Percentiles rank a stretch among this genome's conserved stretches.
These are phyloP conservation scores for Apus apus DNA, from an alignment of 2,113 vertebrate genomes.

Conservation along the genomic window DNA sequence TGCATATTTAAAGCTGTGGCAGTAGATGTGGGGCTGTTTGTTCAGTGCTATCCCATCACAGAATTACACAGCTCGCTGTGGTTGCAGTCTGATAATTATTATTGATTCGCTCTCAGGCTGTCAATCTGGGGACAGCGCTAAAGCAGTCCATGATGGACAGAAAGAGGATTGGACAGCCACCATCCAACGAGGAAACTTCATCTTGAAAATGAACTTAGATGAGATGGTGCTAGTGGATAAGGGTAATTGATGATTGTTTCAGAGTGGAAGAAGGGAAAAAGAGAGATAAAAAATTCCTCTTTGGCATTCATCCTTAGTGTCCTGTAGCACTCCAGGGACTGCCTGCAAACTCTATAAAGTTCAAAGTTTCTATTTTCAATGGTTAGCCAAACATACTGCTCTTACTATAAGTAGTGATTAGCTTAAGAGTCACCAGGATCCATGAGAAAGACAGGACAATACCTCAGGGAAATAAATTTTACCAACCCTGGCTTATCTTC, in stretches of 20 bases:
- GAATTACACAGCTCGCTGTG: slow-evolving; percentile 82
- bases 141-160: slow-evolving; percentile 89
- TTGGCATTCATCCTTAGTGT: slow-evolving; percentile 74
- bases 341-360: slow-evolving; percentile 72
- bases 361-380: slow-evolving; percentile 36
- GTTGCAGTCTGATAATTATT: slow-evolving; percentile 94
- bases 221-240: slow-evolving; percentile 90
- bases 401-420: slow-evolving; percentile 17
- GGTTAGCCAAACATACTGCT: slow-evolving; percentile 2
- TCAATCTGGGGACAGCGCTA: slow-evolving; percentile 85
- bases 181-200: slow-evolving; percentile 90
- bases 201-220: slow-evolving; percentile 91
- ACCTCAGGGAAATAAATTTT: not conserved
- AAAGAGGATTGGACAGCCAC: slow-evolving; percentile 89
- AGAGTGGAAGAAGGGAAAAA: slow-evolving; percentile 76
- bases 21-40: slow-evolving; percentile 72
- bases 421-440: not conserved
- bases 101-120: slow-evolving; percentile 94
- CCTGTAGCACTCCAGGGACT: slow-evolving; percentile 68
- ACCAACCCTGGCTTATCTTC: not conserved
- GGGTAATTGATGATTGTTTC: slow-evolving; percentile 97
- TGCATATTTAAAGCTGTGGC: slow-evolving; percentile 78
- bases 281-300: slow-evolving; percentile 71
- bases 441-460: not conserved
- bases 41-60: slow-evolving; percentile 75